Percentiles rank a stretch among this genome's conserved stretches.
These are phyloP conservation scores for Entomyzon cyanotis DNA, from an alignment of 2,113 vertebrate genomes.

Conservation along the genomic window DNA sequence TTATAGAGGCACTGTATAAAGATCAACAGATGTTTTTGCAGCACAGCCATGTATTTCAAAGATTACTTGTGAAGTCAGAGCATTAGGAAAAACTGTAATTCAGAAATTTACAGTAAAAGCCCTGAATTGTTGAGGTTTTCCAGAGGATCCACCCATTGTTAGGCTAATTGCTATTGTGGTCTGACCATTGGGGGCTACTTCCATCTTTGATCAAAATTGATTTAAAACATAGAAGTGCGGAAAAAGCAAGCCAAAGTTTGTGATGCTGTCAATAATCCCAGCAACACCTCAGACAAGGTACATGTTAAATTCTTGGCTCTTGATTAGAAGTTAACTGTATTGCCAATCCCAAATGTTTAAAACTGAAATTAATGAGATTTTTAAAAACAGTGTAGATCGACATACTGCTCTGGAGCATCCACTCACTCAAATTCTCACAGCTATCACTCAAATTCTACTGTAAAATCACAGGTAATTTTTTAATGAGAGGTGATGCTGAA, in stretches of 20 bases:
- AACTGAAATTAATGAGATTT: not conserved
- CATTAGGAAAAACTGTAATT: not conserved
- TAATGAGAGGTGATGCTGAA: not conserved
- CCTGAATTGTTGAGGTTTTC: not conserved
- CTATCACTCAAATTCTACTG: not conserved
- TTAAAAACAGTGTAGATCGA: not conserved
- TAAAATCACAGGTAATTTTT: not conserved
- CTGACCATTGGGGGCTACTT: accelerated
- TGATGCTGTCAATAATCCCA: not conserved
- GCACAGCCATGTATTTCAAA: not conserved
- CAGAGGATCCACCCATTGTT: not conserved
- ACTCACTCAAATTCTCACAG: not conserved
- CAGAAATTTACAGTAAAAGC: not conserved
- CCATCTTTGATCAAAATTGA: not conserved
- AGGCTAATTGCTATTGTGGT: not conserved
- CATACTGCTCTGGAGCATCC: not conserved
- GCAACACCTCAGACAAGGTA: not conserved
- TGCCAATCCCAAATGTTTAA: not conserved
- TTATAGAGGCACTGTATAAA: not conserved
- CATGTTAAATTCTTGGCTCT: not conserved
- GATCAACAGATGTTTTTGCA: conserved; percentile 48
- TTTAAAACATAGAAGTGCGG: not conserved
- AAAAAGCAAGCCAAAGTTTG: not conserved
- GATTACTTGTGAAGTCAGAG: not conserved
- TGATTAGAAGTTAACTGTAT: not conserved